These are phyloP conservation scores for Protomyctophum bolini DNA, from an alignment of 2,113 vertebrate species.

Conservation along the genomic window DNA sequence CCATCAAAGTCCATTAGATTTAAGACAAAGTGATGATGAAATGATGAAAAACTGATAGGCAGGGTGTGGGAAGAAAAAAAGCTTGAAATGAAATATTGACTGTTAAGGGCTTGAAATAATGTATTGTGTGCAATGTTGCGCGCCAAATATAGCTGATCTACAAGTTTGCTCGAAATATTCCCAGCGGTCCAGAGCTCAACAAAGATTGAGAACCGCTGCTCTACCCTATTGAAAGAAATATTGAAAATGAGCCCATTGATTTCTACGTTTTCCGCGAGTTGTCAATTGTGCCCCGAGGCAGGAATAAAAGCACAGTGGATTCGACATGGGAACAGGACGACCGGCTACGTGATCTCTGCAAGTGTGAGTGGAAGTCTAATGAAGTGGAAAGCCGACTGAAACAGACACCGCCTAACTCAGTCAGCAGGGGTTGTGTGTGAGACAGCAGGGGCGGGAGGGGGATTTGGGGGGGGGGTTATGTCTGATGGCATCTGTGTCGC, in stretches of 20 bases:
- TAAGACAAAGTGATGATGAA: no score
- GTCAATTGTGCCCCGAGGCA: neutral
- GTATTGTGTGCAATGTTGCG: no score
- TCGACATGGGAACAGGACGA: neutral
- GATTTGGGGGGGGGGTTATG: neutral
- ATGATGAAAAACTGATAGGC: no score
- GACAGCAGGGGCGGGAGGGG: neutral
- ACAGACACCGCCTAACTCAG: constrained; percentile 25
- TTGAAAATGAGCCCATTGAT: neutral
- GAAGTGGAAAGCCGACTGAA: constrained; percentile 25
- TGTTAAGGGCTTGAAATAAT: no score
- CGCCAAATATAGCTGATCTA: no score
- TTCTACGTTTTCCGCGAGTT: neutral
- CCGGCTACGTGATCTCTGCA: constrained; percentile 1
- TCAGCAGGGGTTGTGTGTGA: constrained; percentile 14
- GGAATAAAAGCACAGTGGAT: neutral
- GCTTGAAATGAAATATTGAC: no score
- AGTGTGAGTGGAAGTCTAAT: constrained; percentile 34
- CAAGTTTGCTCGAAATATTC: no score
- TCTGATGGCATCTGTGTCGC: constrained; percentile 28
- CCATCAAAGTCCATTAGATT: no score
- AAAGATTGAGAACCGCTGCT: no score
- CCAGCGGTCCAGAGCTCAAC: neutral
- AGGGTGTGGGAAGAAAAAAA: no score
- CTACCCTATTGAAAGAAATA: neutral